Evolutionary conservation across 2,113 vertebrate genomes (phyloP), one percentile per base, ranked within the genome.

Genomic region (Aegotheles bennettii): DNA sequence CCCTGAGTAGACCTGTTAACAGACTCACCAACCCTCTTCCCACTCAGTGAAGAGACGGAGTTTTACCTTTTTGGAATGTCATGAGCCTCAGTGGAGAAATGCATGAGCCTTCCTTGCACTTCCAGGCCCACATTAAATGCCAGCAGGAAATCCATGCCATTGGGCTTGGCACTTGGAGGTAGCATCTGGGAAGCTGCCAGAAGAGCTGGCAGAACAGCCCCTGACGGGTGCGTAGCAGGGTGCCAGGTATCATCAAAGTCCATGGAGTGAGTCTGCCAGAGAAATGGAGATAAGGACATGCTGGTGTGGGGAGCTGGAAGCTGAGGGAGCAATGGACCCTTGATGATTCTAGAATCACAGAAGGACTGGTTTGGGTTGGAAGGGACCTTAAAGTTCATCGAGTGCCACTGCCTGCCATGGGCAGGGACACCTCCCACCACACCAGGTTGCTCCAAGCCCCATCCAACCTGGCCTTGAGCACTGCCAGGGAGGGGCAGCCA

Each of bases 191-290:
- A 98, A 90, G 98, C 97, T 21, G 99, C 98, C 75, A 99, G 90
- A 53, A 99, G 97, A 89, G 98, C 98, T 3, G 98, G 98, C 50
- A 99, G 97, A 5, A 99, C 98, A 1, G 98, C 98, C 18, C 99
- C 99, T 2, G 98, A 99, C 0, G 98, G 99, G 45, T 99, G 99
- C 35, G 99, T 99, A 85, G 99, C 98, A 40, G 99, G 98, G 88
- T 99, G 98, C 98, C 99, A 99, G 16, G 98, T 99, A 75, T 99
- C 99, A 28, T 99, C 99, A 51, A 99, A 99, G 94, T 99, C 99
- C 99, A 99, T 99, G 50, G 99, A 98, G 93, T 99, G 98, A 82
- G 98, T 97, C 98, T 99, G 96, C 35, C 67, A 38, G 73, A 47
- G 36, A 93, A 76, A 91, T 0, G 36, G 75, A 60, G 38, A 7